A percentile compares a stretch with the other conserved stretches of the same genome.
phyloP scores from a whole-genome alignment of 1,140 invertebrate genomes.

The Tetragnatha versicolor region DNA sequence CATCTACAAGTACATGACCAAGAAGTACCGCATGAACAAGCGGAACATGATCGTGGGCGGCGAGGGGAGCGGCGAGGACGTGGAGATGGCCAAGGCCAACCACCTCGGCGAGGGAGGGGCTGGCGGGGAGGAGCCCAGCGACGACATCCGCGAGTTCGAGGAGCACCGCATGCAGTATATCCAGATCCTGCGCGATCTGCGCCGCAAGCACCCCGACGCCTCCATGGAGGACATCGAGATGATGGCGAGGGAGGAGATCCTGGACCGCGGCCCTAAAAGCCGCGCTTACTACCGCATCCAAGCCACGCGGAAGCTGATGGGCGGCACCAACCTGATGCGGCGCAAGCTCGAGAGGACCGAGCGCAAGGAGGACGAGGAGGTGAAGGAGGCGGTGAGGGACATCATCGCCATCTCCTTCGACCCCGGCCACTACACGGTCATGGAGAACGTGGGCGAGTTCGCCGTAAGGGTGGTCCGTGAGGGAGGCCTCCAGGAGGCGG shows the following conservation, averaged over 20 bases:
- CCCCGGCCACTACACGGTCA: slow-evolving; percentile 96
- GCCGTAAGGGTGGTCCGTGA: slow-evolving; percentile 85
- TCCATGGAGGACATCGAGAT: slow-evolving; percentile 87
- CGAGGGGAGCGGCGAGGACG: slow-evolving; percentile 71
- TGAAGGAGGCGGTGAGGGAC: slow-evolving; percentile 64
- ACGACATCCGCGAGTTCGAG: slow-evolving; percentile 85
- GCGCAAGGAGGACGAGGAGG: slow-evolving; percentile 63
- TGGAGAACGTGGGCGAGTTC: slow-evolving; percentile 96
- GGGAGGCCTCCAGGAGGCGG: slow-evolving; percentile 75
- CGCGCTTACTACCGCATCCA: slow-evolving; percentile 87
- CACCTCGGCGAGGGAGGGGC: slow-evolving; percentile 59
- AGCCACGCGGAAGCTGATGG: slow-evolving; percentile 93
- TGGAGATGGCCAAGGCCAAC: slow-evolving; percentile 72
- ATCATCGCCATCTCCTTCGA: slow-evolving; percentile 83
- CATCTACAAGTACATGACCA: slow-evolving; percentile 87
- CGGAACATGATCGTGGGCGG: slow-evolving; percentile 86
- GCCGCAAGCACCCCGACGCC: slow-evolving; percentile 84
- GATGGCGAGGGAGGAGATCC: slow-evolving; percentile 93
- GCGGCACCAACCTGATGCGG: slow-evolving; percentile 89
- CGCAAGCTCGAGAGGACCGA: slow-evolving; percentile 76
- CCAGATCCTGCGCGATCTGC: slow-evolving; percentile 82
- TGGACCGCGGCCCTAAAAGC: slow-evolving; percentile 91
- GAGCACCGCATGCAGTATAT: slow-evolving; percentile 93
- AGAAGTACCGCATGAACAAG: slow-evolving; percentile 90
- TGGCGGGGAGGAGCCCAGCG: slow-evolving; percentile 71